Evolutionary conservation across 2,113 vertebrate species (phyloP).

Genomic region (Bufo bufo): DNA sequence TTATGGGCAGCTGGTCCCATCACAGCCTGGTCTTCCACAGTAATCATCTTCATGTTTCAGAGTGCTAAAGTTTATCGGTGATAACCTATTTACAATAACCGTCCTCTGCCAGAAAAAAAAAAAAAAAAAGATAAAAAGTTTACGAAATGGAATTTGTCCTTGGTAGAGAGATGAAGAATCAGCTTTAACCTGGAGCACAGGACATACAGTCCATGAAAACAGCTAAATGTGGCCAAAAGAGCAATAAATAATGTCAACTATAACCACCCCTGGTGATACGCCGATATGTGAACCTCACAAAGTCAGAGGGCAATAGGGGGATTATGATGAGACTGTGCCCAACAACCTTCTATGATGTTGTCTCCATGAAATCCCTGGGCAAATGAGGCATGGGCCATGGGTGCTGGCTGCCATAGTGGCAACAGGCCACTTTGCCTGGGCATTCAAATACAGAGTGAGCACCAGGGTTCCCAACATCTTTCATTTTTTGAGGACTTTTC

Average conservation of each 20-base stretch:
- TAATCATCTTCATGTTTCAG: neutral
- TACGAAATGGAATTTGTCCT: slow-evolving; percentile 50
- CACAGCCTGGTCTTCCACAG: neutral
- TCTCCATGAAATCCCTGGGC: too few species aligned
- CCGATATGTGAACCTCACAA: neutral
- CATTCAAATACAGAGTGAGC: too few species aligned
- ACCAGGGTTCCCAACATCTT: too few species aligned
- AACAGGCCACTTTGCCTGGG: too few species aligned
- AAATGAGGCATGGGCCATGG: too few species aligned
- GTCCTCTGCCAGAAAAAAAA: neutral
- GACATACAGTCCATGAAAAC: neutral
- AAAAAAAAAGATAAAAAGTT: neutral
- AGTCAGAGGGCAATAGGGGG: neutral
- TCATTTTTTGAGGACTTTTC: too few species aligned
- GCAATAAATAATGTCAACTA: neutral
- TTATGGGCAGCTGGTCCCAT: neutral
- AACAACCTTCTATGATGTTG: too few species aligned
- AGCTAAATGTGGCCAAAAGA: neutral
- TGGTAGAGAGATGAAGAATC: slow-evolving; percentile 14
- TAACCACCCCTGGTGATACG: neutral
- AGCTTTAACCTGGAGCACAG: neutral
- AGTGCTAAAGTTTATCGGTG: slow-evolving; percentile 7
- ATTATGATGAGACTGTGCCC: too few species aligned
- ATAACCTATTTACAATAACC: neutral
- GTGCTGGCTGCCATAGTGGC: too few species aligned